Evolutionary conservation across 2,797 vertebrate genomes (phyloP).

Genomic region (Rhodeus uyekii): DNA sequence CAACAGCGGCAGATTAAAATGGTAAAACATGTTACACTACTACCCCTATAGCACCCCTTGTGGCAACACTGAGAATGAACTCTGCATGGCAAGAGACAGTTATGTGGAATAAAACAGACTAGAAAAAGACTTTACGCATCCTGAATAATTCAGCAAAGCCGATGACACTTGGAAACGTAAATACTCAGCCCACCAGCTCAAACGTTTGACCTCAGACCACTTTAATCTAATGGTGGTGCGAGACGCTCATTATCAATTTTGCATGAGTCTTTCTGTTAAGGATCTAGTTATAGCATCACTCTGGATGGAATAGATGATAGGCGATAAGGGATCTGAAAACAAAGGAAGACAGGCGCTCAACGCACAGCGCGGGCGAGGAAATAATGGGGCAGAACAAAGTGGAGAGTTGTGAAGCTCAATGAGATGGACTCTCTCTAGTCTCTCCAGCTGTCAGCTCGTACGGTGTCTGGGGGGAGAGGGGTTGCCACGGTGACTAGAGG

Average conservation of each 20-base stretch:
- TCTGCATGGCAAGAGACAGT: not conserved
- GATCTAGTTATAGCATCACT: slow-evolving; percentile 38
- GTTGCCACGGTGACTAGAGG: slow-evolving; percentile 86
- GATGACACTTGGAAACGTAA: slow-evolving; percentile 15
- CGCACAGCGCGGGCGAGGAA: slow-evolving; percentile 8
- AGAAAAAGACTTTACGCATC: not conserved
- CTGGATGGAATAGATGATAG: not conserved
- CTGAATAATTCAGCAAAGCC: slow-evolving; percentile 16
- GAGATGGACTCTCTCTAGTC: slow-evolving; percentile 71
- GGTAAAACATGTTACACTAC: not conserved
- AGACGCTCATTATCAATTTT: slow-evolving; percentile 31
- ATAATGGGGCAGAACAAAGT: slow-evolving; percentile 45
- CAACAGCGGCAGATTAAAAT: not conserved
- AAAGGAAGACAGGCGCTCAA: slow-evolving; percentile 18
- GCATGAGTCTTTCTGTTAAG: slow-evolving; percentile 29
- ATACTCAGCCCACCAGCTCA: slow-evolving; percentile 6
- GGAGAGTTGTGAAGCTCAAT: slow-evolving; percentile 62
- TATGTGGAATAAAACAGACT: not conserved
- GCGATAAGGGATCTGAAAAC: slow-evolving; percentile 37
- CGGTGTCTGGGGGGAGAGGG: slow-evolving; percentile 66
- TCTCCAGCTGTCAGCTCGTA: slow-evolving; percentile 81
- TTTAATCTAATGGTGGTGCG: slow-evolving; percentile 18
- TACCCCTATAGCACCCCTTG: not conserved
- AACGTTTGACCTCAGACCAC: slow-evolving; percentile 23
- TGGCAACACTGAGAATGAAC: not conserved